Evolutionary conservation across 2,113 vertebrate species (phyloP).

Genomic region (Edolisoma coerulescens): DNA sequence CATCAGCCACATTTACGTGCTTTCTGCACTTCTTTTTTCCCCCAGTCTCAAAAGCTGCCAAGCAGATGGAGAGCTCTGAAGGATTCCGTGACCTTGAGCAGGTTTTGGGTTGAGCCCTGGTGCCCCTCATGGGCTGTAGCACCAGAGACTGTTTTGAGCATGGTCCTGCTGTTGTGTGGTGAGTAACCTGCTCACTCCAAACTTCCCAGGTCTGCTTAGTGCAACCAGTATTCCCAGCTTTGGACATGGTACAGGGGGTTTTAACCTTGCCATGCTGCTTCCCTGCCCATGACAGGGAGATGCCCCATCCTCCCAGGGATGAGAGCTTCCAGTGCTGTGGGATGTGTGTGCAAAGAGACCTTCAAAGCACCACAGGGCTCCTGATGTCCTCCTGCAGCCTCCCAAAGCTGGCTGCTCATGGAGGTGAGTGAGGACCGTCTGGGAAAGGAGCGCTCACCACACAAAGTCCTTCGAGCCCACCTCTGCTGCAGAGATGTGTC

Average conservation of each 20-base stretch:
- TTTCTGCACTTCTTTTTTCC: neutral
- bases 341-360: neutral
- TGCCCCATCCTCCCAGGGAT: neutral
- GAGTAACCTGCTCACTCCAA: neutral
- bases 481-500: neutral
- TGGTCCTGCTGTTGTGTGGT: accelerated
- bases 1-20: accelerated
- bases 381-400: neutral
- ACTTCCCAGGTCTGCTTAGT: neutral
- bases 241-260: accelerated
- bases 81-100: neutral
- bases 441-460: neutral
- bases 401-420: neutral
- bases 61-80: neutral
- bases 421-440: accelerated
- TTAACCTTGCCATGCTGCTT: neutral
- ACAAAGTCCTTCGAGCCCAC: neutral
- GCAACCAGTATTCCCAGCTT: neutral
- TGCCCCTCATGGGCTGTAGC: no score
- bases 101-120: neutral
- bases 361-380: neutral
- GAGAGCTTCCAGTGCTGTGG: neutral
- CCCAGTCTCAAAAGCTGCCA: neutral
- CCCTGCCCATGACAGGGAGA: accelerated
- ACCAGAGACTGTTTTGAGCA: neutral